Percentiles rank a stretch among this genome's conserved stretches.
Evolutionary conservation across 2,888 invertebrate species (phyloP).

Genomic region (Iphiclides podalirius): DNA sequence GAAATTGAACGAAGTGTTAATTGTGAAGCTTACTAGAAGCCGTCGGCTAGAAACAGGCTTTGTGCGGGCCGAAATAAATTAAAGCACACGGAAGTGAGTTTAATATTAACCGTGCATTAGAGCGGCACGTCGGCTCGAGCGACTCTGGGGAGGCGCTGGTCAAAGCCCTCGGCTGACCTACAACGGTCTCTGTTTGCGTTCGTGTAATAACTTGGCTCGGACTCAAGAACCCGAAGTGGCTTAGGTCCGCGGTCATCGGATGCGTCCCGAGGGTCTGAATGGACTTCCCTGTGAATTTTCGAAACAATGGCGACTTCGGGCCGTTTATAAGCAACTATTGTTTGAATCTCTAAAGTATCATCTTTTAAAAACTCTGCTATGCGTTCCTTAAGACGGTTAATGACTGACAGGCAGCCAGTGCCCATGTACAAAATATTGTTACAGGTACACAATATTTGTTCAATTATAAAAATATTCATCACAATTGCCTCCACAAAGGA

Average conservation of each 20-base stretch:
- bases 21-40: too few relatives aligned
- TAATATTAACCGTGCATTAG: conserved; percentile 18
- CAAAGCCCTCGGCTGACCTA: conserved; percentile 19
- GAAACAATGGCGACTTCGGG: neutral
- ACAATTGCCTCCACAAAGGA: too few relatives aligned
- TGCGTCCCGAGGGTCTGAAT: conserved; percentile 5
- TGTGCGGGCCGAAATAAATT: conserved; percentile 1
- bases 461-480: too few relatives aligned
- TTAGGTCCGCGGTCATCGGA: conserved; percentile 6
- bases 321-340: too few relatives aligned
- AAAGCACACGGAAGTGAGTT: conserved; percentile 9
- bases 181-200: conserved; percentile 17
- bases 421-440: too few relatives aligned
- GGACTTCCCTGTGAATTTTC: neutral
- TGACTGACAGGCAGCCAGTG: too few relatives aligned
- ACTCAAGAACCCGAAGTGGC: conserved; percentile 5
- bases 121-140: conserved; percentile 8
- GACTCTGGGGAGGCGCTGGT: conserved; percentile 13
- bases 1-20: too few relatives aligned
- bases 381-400: too few relatives aligned
- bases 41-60: too few relatives aligned
- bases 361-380: too few relatives aligned
- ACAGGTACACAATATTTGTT: too few relatives aligned
- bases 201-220: conserved; percentile 13
- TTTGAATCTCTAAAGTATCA: too few relatives aligned